phyloP scores from a whole-genome alignment of 1,140 invertebrate genomes.

The Lucilia sericata region DNA sequence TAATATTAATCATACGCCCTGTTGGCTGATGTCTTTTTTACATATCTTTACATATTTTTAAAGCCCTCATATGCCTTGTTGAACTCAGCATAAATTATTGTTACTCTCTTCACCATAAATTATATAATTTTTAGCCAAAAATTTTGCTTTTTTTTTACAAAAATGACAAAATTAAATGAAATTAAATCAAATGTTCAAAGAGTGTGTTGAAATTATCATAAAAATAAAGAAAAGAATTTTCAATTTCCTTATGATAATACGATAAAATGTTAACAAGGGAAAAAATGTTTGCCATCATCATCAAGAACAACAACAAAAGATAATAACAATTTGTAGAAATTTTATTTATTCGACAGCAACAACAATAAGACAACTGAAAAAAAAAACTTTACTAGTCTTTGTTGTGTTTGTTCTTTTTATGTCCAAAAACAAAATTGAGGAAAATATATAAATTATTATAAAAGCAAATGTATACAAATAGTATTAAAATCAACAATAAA shows the following conservation, averaged over 20 bases:
- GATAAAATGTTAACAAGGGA: too few species aligned
- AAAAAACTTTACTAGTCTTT: too few species aligned
- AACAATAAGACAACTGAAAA: background rate
- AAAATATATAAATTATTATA: too few species aligned
- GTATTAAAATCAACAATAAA: too few species aligned
- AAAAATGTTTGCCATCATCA: too few species aligned
- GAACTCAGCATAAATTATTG: background rate
- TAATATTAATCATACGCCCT: background rate
- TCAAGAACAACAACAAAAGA: too few species aligned
- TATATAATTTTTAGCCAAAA: background rate
- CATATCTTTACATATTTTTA: background rate
- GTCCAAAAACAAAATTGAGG: too few species aligned
- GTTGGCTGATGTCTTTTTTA: background rate
- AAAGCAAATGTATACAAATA: too few species aligned
- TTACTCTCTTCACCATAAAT: background rate
- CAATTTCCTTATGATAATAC: constrained; percentile 1
- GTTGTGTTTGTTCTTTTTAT: too few species aligned
- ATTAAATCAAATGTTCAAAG: too few species aligned
- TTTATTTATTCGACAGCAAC: background rate
- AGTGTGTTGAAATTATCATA: background rate
- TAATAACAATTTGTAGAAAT: too few species aligned
- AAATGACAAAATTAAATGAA: background rate
- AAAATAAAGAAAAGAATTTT: background rate
- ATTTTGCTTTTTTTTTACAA: background rate
- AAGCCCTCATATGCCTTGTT: background rate